Conservation (phyloP, 2,888 invertebrate species). For the Drosophila leonis region DNA sequence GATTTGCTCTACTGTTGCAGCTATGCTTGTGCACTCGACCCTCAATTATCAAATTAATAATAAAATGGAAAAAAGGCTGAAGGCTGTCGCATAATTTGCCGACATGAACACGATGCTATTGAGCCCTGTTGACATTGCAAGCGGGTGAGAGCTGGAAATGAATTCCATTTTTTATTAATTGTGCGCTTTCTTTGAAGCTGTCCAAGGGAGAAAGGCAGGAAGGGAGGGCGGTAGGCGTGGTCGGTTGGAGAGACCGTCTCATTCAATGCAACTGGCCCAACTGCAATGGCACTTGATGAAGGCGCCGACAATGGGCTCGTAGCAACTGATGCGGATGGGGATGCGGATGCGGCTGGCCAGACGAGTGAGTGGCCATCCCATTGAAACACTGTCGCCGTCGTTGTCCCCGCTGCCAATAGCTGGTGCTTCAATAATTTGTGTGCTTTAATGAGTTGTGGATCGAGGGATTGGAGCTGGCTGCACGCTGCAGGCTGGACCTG, state of each 20-base stretch:
- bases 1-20: slow-evolving; percentile 20
- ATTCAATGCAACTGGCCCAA: slow-evolving; percentile 17
- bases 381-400: slow-evolving; percentile 59
- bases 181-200: slow-evolving; percentile 35
- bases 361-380: slow-evolving; percentile 53
- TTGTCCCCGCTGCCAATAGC: slow-evolving; percentile 6
- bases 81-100: slow-evolving; percentile 52
- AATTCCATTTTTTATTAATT: slow-evolving; percentile 73
- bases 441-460: slow-evolving; percentile 52
- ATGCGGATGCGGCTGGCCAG: slow-evolving; percentile 29
- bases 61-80: slow-evolving; percentile 43
- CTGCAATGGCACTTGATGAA: slow-evolving; percentile 60
- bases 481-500: too few relatives aligned
- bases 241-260: background rate
- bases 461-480: background rate
- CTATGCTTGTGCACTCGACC: slow-evolving; percentile 7
- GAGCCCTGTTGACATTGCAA: slow-evolving; percentile 46
- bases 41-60: slow-evolving; percentile 50
- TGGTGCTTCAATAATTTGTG: slow-evolving; percentile 18
- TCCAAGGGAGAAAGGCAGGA: background rate
- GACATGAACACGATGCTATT: slow-evolving; percentile 23
- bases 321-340: slow-evolving; percentile 25
- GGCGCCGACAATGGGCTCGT: slow-evolving; percentile 34
- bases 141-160: slow-evolving; percentile 54
- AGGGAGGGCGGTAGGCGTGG: background rate